A percentile compares a stretch with the other conserved stretches of the same genome.
Conservation (phyloP, 2,888 invertebrate genomes). For the Meliscaeva auricollis region DNA sequence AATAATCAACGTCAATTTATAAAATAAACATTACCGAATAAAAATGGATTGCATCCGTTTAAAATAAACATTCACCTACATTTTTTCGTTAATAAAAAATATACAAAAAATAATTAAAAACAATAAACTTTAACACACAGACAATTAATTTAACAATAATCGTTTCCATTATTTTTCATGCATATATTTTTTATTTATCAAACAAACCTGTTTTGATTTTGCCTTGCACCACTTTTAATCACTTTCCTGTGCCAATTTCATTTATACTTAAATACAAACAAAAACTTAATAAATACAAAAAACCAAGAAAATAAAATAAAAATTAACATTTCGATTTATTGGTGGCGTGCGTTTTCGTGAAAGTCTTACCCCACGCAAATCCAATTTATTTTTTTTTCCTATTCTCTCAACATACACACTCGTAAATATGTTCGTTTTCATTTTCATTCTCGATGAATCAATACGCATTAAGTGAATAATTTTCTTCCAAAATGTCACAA, state of each 20-base stretch:
- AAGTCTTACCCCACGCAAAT: constrained; percentile 37
- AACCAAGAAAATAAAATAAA: neutral
- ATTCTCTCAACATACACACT: no score
- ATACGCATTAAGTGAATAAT: constrained; percentile 46
- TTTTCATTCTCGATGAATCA: constrained; percentile 36
- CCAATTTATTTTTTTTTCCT: neutral
- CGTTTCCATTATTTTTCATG: constrained; percentile 18
- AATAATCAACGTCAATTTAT: neutral
- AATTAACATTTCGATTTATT: constrained; percentile 41
- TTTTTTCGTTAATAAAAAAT: neutral
- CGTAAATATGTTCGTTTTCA: neutral
- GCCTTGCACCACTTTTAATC: constrained; percentile 59
- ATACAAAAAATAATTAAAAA: neutral
- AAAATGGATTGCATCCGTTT: neutral
- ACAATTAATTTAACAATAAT: constrained; percentile 30
- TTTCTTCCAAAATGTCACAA: constrained; percentile 37
- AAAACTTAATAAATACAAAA: constrained; percentile 28
- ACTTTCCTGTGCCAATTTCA: constrained; percentile 56
- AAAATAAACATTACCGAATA: neutral
- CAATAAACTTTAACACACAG: neutral
- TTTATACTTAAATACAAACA: constrained; percentile 27
- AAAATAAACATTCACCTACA: neutral
- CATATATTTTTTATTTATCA: constrained; percentile 5
- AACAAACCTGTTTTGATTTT: constrained; percentile 47
- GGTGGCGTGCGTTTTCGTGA: constrained; percentile 29